Conservation (phyloP, 2,888 invertebrate genomes). For the Nephrocerus scutellatus region DNA sequence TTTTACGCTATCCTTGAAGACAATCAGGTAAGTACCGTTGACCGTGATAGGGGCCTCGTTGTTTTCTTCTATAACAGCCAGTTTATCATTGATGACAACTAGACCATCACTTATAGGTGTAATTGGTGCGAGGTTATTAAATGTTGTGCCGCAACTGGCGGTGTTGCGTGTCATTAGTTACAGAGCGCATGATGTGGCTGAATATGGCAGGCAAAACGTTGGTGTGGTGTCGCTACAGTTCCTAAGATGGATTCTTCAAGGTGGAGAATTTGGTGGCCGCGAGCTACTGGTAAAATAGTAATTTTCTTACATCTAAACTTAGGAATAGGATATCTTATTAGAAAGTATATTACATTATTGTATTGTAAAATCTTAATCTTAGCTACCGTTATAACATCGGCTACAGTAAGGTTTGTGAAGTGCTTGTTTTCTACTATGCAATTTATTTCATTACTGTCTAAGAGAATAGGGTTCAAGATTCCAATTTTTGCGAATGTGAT, state of each 20-base stretch:
- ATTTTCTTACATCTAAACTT: slow-evolving; percentile 3
- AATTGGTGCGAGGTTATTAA: slow-evolving; percentile 1
- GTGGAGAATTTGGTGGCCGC: slow-evolving; percentile 1
- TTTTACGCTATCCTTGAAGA: slow-evolving; percentile 1
- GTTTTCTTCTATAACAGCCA: slow-evolving; percentile 6
- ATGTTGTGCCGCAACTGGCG: slow-evolving; percentile 2
- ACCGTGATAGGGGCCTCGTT: slow-evolving; percentile 2
- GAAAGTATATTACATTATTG: slow-evolving; percentile 3
- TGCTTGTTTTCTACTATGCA: slow-evolving; percentile 5
- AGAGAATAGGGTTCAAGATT: slow-evolving; percentile 2
- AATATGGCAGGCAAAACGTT: slow-evolving; percentile 5
- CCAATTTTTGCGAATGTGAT: slow-evolving; percentile 10
- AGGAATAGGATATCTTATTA: slow-evolving; percentile 5
- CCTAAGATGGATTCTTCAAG: slow-evolving; percentile 2
- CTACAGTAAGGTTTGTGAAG: slow-evolving; percentile 8
- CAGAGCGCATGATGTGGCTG: slow-evolving; percentile 7
- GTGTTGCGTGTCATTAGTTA: slow-evolving; percentile 8
- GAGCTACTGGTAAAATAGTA: slow-evolving; percentile 4
- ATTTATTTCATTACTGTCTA: slow-evolving; percentile 6
- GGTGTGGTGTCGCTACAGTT: slow-evolving; percentile 6
- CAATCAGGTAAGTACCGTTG: slow-evolving; percentile 2
- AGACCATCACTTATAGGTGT: too few relatives aligned
- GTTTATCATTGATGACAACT: slow-evolving; percentile 8
- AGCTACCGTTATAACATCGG: too few relatives aligned
- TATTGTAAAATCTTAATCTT: slow-evolving; percentile 2